Conservation (phyloP, 2,888 invertebrate species). For the Blastobasis lacticolella region DNA sequence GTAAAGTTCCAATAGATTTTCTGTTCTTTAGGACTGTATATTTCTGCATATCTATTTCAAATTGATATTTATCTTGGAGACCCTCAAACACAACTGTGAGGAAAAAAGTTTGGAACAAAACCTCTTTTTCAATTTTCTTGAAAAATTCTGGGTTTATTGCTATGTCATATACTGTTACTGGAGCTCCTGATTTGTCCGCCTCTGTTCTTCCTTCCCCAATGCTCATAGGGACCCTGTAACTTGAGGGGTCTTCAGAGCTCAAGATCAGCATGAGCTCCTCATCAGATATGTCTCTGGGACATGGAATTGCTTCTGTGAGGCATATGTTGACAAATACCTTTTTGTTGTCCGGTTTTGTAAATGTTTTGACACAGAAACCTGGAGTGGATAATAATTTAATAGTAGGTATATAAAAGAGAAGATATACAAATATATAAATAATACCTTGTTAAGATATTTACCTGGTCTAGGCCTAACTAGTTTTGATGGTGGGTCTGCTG, state of each 20-base stretch:
- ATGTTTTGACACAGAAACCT: constrained; percentile 88
- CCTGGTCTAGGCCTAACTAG: constrained; percentile 81
- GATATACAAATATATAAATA: too few species aligned
- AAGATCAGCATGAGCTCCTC: constrained; percentile 81
- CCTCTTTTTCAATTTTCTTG: constrained; percentile 80
- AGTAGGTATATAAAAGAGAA: too few species aligned
- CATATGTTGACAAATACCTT: constrained; percentile 93
- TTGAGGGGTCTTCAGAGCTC: constrained; percentile 79
- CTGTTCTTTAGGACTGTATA: constrained; percentile 82
- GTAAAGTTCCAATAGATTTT: constrained; percentile 82
- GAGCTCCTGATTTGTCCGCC: constrained; percentile 82
- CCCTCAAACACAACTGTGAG: constrained; percentile 86
- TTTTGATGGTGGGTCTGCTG: constrained; percentile 71
- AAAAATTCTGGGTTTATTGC: constrained; percentile 87
- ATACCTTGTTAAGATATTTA: constrained; percentile 31
- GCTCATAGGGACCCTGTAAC: constrained; percentile 91
- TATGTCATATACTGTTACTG: constrained; percentile 86
- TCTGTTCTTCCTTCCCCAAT: constrained; percentile 87
- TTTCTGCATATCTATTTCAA: constrained; percentile 78
- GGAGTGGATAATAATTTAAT: background rate
- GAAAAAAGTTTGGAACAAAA: constrained; percentile 85
- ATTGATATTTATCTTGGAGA: constrained; percentile 82
- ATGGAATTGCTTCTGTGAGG: constrained; percentile 82
- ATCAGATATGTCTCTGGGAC: constrained; percentile 80
- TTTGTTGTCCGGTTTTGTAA: constrained; percentile 75